Percentiles rank a stretch among this genome's conserved stretches.
phyloP scores from a whole-genome alignment of 2,797 vertebrate genomes.

The Sylvia borin region DNA sequence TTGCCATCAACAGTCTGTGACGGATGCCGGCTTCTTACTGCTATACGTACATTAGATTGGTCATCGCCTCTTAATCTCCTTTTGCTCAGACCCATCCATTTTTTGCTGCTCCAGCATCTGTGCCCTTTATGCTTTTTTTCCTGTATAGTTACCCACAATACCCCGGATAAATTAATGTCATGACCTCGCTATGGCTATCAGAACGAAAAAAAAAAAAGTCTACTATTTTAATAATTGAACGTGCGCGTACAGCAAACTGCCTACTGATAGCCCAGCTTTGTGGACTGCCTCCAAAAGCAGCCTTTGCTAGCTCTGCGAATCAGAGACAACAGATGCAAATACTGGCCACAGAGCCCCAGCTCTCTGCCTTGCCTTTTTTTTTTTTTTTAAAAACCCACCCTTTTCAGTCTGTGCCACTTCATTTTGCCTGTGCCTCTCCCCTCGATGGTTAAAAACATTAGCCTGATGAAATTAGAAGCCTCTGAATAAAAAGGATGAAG shows the following conservation, averaged over 20 bases:
- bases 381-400: not conserved
- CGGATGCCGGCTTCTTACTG: conserved; percentile 45
- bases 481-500: conserved; percentile 29
- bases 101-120: conserved; percentile 77
- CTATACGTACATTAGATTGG: conserved; percentile 56
- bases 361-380: not conserved
- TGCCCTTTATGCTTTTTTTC: conserved; percentile 67
- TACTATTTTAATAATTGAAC: conserved; percentile 88
- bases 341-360: not conserved
- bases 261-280: conserved; percentile 65
- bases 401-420: conserved; percentile 24
- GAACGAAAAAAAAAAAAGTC: conserved; percentile 68
- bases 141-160: conserved; percentile 82
- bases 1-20: conserved; percentile 59
- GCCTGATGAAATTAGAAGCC: conserved; percentile 5
- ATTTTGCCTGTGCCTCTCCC: not conserved
- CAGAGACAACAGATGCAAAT: conserved; percentile 70
- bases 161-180: conserved; percentile 86
- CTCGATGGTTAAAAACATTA: conserved; percentile 29
- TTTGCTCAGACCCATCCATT: conserved; percentile 78
- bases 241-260: conserved; percentile 79
- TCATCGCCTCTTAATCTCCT: conserved; percentile 74
- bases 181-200: conserved; percentile 81
- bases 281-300: conserved; percentile 60
- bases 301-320: conserved; percentile 53